Conservation (phyloP, 2,888 invertebrate genomes). For the Willowsia nigromaculata region DNA sequence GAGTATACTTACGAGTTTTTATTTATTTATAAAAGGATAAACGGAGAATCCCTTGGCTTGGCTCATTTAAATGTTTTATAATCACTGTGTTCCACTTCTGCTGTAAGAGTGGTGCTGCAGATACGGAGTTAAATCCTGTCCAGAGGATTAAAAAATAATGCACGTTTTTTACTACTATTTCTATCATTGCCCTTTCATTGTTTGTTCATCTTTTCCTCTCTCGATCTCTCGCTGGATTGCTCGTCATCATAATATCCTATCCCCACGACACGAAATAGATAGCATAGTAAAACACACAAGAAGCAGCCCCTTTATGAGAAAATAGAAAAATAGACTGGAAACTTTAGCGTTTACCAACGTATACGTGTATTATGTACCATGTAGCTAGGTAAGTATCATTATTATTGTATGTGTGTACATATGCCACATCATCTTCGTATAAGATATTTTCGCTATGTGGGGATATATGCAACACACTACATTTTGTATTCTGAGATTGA, state of each 20-base stretch:
- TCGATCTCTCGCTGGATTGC: background rate
- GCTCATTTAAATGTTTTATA: constrained; percentile 52
- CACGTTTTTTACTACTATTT: constrained; percentile 1
- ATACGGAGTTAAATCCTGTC: constrained; percentile 39
- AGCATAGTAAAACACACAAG: background rate
- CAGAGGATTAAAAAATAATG: constrained; percentile 56
- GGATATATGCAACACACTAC: background rate
- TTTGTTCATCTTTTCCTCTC: constrained; percentile 20
- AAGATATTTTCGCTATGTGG: background rate
- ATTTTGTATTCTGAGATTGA: constrained; percentile 11
- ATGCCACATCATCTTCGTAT: background rate
- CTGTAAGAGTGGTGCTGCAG: background rate
- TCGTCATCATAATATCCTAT: background rate
- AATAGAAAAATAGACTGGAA: background rate
- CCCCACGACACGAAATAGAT: background rate
- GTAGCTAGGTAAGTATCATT: background rate
- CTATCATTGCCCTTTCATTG: background rate
- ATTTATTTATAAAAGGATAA: background rate
- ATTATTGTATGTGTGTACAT: background rate
- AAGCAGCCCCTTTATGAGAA: background rate
- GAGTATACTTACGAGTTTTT: background rate
- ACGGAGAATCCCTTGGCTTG: constrained; percentile 16
- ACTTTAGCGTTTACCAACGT: background rate
- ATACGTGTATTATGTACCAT: no score
- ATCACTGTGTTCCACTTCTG: constrained; percentile 8